These are phyloP conservation scores for Acanthochromis polyacanthus DNA, from an alignment of 2,113 vertebrate genomes.

Conservation along the genomic window DNA sequence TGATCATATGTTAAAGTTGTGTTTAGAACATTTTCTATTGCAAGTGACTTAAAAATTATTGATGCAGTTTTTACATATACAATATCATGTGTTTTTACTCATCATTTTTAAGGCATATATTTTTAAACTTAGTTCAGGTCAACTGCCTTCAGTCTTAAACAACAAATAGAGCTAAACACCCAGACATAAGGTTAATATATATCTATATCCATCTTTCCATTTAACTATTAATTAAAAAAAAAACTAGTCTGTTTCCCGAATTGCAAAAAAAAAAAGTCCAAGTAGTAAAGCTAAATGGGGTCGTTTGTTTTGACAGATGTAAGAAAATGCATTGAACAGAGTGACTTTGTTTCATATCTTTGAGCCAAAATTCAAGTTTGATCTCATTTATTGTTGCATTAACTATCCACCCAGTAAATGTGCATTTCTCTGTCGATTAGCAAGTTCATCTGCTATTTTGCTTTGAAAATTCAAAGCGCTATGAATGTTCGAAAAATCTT, in stretches of 20 bases:
- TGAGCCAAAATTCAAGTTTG: neutral
- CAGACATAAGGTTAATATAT: neutral
- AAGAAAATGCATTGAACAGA: too few relatives aligned
- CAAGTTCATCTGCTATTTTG: neutral
- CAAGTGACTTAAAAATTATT: too few relatives aligned
- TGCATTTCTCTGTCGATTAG: neutral
- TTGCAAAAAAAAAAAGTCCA: neutral
- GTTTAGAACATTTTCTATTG: too few relatives aligned
- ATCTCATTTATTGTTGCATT: neutral
- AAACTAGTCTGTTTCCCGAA: neutral
- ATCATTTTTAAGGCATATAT: neutral
- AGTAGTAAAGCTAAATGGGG: too few relatives aligned
- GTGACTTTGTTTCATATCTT: too few relatives aligned
- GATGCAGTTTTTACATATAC: too few relatives aligned
- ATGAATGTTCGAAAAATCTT: neutral
- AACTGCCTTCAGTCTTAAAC: too few relatives aligned
- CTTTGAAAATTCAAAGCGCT: neutral
- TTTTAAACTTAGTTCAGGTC: too few relatives aligned
- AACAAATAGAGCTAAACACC: neutral
- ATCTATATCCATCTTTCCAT: too few relatives aligned
- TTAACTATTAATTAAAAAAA: neutral
- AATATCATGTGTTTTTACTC: too few relatives aligned
- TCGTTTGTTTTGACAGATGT: too few relatives aligned
- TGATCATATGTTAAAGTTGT: too few relatives aligned
- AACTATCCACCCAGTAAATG: neutral